These are phyloP conservation scores for Euthynnus affinis DNA, from an alignment of 2,797 vertebrate genomes.

Conservation along the genomic window DNA sequence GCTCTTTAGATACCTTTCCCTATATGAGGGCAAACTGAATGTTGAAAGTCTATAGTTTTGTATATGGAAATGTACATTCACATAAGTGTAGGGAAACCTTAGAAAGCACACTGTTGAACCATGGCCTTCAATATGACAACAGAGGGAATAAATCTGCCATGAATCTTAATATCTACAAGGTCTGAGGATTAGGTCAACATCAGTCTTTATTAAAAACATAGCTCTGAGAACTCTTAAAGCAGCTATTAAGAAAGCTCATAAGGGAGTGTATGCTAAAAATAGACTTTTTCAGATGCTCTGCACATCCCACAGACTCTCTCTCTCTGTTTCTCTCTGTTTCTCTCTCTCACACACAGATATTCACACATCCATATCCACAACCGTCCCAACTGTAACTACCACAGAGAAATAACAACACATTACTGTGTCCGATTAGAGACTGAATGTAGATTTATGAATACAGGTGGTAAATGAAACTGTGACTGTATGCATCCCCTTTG, in stretches of 20 bases:
- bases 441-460: slow-evolving; percentile 19
- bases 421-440: slow-evolving; percentile 6
- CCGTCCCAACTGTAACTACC: slow-evolving; percentile 28
- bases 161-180: slow-evolving; percentile 55
- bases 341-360: slow-evolving; percentile 21
- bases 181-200: slow-evolving; percentile 64
- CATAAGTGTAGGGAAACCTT: neutral
- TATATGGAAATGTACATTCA: neutral
- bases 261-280: slow-evolving; percentile 76
- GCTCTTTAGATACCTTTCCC: neutral
- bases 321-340: neutral
- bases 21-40: neutral
- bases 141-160: slow-evolving; percentile 36
- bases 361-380: slow-evolving; percentile 43
- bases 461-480: slow-evolving; percentile 32
- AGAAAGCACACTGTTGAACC: slow-evolving; percentile 27
- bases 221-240: slow-evolving; percentile 65
- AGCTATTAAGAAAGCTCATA: slow-evolving; percentile 72
- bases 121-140: slow-evolving; percentile 46
- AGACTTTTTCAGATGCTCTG: slow-evolving; percentile 73
- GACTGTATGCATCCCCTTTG: slow-evolving; percentile 23
- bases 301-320: slow-evolving; percentile 65
- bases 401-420: slow-evolving; percentile 47
- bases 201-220: slow-evolving; percentile 61
- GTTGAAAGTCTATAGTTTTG: neutral